Evolutionary conservation across 2,888 invertebrate genomes (phyloP), one percentile per base, ranked within the genome.

Genomic region (Drosophila formosana): DNA sequence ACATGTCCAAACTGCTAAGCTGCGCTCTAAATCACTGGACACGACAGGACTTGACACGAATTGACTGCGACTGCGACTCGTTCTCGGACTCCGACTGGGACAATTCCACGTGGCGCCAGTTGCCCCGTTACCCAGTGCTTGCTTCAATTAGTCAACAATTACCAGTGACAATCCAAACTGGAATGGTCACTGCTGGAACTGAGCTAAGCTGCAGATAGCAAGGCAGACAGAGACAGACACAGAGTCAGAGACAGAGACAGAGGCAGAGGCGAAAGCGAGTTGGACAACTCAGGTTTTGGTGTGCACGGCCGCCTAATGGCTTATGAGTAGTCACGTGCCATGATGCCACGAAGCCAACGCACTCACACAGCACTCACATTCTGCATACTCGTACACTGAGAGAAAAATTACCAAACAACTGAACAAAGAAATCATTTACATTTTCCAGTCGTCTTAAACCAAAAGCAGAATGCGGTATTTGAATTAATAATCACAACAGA

Each of bases 261-360:
- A 1, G 18, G 2, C 18, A 18, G 18, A 37, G n/a, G 0, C n/a
- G 37, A 25, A 11, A 30, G 45, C 7, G 30, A 62, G 60, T 23
- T 32, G 60, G 43, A 0, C 51, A 55, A 60, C 84, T 74, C 67
- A 66, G 82, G 64, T 71, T 62, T 68, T 60, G 43, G 43, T 61
- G 41, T 50, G 60, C 63, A 49, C 26, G 69, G 30, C 23, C 52
- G 63, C 47, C 88, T 88, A 83, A 83, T 88, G 88, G 87, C 87
- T 88, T 83, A 86, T 83, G 88, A 83, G 87, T 88, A 80, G 83
- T 82, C 88, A 83, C 83, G 83, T 83, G 72, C 83, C 87, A 63
- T 46, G 58, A 75, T 75, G 72, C 83, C 83, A 63, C 45, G 58
- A 75, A 72, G 75, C 65, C 73, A 72, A 72, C 65, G 56, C 60